Conservation (phyloP, 2,113 vertebrate species). For the Petaurus breviceps region DNA sequence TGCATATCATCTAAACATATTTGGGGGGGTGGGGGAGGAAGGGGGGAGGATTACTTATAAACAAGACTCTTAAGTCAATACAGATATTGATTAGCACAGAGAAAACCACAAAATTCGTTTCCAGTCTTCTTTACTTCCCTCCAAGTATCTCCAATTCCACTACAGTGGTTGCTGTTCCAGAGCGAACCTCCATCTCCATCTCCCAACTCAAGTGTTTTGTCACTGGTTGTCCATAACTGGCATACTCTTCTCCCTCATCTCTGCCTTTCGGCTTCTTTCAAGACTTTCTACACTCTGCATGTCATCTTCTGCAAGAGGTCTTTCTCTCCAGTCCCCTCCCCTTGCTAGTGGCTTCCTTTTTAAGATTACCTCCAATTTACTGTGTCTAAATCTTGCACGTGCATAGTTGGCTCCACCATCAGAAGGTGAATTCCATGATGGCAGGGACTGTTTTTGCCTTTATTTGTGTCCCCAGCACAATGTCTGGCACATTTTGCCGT, state of each 20-base stretch:
- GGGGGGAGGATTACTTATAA: neutral
- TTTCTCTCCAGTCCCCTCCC: neutral
- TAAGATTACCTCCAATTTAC: neutral
- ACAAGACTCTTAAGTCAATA: neutral
- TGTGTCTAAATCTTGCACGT: neutral
- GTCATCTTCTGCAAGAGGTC: neutral
- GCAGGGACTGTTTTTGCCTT: neutral
- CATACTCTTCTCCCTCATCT: neutral
- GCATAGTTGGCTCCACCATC: neutral
- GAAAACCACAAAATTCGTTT: neutral
- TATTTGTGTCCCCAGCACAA: neutral
- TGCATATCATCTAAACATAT: neutral
- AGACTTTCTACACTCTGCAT: neutral
- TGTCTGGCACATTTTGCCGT: neutral
- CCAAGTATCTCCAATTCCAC: neutral
- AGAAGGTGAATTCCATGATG: neutral
- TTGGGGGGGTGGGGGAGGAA: neutral
- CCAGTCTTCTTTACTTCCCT: neutral
- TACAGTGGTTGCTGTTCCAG: neutral
- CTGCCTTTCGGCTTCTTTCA: neutral
- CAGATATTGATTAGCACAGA: neutral
- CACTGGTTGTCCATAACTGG: neutral
- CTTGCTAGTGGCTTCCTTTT: neutral
- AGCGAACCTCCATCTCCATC: neutral
- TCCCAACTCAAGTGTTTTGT: neutral